phyloP scores from a whole-genome alignment of 92 coral and sea anemone genomes.

The Epizoanthus stellaris region DNA sequence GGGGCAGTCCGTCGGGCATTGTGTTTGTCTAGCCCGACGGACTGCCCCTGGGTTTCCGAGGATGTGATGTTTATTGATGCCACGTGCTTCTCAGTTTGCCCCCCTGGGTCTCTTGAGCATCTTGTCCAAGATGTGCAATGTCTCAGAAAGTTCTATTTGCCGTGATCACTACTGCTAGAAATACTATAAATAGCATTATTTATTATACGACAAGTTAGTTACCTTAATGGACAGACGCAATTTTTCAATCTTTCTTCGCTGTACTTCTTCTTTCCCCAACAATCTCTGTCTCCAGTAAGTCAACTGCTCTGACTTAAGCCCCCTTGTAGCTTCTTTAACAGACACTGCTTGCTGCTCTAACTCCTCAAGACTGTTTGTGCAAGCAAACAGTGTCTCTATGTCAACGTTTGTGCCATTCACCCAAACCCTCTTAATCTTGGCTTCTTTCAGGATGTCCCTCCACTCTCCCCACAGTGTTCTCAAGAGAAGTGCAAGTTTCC shows the following conservation, averaged over 20 bases:
- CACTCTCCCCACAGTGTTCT: constrained; percentile 57
- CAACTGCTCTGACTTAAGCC: constrained; percentile 9
- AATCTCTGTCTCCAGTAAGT: constrained; percentile 37
- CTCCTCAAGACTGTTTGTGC: constrained; percentile 53
- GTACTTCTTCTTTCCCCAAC: constrained; percentile 46
- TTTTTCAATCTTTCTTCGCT: constrained; percentile 42
- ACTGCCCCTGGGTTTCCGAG: no score
- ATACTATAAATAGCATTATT: no score
- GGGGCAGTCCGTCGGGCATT: no score
- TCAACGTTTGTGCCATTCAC: constrained; percentile 43
- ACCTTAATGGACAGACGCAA: background rate
- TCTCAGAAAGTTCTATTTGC: no score
- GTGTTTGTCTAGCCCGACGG: no score
- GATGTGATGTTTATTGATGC: no score
- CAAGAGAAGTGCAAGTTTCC: constrained; percentile 31
- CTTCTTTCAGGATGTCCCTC: constrained; percentile 43
- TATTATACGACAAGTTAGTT: background rate
- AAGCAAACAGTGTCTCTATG: constrained; percentile 49
- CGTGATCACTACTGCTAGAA: no score
- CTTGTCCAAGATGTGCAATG: no score
- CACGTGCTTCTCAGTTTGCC: no score
- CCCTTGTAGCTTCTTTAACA: constrained; percentile 39
- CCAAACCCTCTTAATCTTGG: constrained; percentile 6
- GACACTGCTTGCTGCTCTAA: constrained; percentile 51
- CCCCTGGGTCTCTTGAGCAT: no score